Evolutionary conservation across 2,797 vertebrate species (phyloP).

Genomic region (Masticophis lateralis): DNA sequence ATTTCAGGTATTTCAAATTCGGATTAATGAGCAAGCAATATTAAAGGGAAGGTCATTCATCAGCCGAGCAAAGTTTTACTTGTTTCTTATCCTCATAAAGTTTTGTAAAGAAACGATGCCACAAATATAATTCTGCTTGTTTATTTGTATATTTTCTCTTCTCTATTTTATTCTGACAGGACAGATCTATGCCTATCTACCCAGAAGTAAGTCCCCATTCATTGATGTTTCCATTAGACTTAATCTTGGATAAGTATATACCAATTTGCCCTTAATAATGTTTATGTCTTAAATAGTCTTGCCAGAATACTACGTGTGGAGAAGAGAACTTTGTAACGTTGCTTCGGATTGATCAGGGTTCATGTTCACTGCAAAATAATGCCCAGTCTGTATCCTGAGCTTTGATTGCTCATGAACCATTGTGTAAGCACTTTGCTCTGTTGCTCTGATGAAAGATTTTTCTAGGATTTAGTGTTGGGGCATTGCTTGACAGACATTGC

Average conservation of each 20-base stretch:
- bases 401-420: neutral
- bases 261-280: neutral
- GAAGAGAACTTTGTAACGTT: neutral
- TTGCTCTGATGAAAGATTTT: neutral
- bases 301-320: neutral
- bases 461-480: neutral
- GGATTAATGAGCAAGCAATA: neutral
- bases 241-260: neutral
- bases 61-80: neutral
- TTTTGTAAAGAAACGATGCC: neutral
- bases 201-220: neutral
- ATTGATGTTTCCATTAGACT: neutral
- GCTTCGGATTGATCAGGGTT: slow-evolving; percentile 4
- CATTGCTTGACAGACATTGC: neutral
- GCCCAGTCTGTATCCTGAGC: neutral
- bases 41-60: neutral
- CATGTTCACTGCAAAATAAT: neutral
- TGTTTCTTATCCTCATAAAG: neutral
- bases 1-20: neutral
- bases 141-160: neutral
- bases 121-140: neutral
- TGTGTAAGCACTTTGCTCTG: neutral
- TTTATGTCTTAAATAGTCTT: neutral
- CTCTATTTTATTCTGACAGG: neutral
- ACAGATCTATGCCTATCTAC: neutral